phyloP scores from a whole-genome alignment of 92 coral and sea anemone genomes.

The Zoanthus sansibaricus region DNA sequence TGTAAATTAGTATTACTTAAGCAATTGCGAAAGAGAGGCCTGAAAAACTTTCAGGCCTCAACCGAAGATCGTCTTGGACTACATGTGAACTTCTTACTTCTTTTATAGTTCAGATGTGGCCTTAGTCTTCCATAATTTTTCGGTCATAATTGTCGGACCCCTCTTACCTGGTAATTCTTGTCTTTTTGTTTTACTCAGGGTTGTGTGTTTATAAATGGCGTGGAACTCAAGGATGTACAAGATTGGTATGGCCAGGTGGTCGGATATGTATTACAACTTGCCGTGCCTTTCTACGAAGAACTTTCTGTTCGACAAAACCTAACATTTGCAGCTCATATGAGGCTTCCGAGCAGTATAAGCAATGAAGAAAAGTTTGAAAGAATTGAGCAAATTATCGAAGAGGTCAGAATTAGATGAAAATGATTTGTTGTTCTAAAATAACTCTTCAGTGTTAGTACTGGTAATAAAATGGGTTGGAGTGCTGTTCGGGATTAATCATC shows the following conservation, averaged over 20 bases:
- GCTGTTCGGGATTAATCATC: too few relatives aligned
- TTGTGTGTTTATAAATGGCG: conserved; percentile 69
- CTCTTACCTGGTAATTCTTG: neutral
- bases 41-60: too few relatives aligned
- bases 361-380: conserved; percentile 66
- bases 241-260: conserved; percentile 73
- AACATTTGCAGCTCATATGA: conserved; percentile 71
- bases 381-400: conserved; percentile 73
- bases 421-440: too few relatives aligned
- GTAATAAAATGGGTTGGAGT: too few relatives aligned
- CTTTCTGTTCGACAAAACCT: conserved; percentile 73
- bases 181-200: conserved; percentile 49
- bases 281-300: conserved; percentile 74
- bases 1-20: too few relatives aligned
- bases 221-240: conserved; percentile 61
- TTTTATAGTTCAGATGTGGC: too few relatives aligned
- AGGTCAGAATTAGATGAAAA: conserved; percentile 28
- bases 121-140: neutral
- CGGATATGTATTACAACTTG: conserved; percentile 75
- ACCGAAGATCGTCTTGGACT: too few relatives aligned
- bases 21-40: too few relatives aligned
- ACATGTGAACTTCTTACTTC: too few relatives aligned
- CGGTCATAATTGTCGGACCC: neutral
- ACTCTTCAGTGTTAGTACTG: too few relatives aligned
- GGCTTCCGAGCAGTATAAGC: conserved; percentile 49